Base-by-base conservation (phyloP, 2,888 invertebrate species). In the Meteorus colon region DNA sequence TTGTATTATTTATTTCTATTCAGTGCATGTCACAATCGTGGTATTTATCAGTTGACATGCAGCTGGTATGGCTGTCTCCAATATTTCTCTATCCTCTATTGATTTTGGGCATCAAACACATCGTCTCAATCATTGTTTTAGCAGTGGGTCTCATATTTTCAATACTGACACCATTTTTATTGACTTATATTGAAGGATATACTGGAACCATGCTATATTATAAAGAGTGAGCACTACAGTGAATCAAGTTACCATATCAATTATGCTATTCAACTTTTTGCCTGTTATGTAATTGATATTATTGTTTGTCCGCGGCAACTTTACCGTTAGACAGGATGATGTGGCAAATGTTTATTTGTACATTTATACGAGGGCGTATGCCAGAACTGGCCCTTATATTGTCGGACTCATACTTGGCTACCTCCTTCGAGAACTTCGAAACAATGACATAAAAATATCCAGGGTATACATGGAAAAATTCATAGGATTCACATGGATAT, bases 1-100 rank as follows among this genome's bases (percentile, higher is more conserved):
- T 48, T 16, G 4, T 48, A 1, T 16, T n/a, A 4, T n/a, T 4
- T 4, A 16, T n/a, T 48, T 48, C 27, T 12, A 87, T 89, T 51
- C 80, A 92, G 92, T 92, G 92, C 81, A 90, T 92, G 91, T 91
- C 91, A 59, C 92, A 92, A 84, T 90, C 91, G 1, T 92, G 92
- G 92, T 92, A 92, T 79, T 81, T 92, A n/a, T 80, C 86, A 10
- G 82, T 84, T 55, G 87, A 89, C 72, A 88, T 88, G 88, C 88
- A 89, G 77, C 78, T 88, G 29, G 73, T 86, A 19, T 87, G 86
- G 86, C 63, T 88, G 19, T 87, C 88, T 0, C 88, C 88, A 45
- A 83, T 88, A 76, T 82, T 88, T 73, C 81, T 88, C 14, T 86
- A 86, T 51, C 86, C 87, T 4, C 83, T 88, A 86, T 74, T 87